Evolutionary conservation across 2,113 vertebrate species (phyloP).

Genomic region (Leptocoma aspasia): DNA sequence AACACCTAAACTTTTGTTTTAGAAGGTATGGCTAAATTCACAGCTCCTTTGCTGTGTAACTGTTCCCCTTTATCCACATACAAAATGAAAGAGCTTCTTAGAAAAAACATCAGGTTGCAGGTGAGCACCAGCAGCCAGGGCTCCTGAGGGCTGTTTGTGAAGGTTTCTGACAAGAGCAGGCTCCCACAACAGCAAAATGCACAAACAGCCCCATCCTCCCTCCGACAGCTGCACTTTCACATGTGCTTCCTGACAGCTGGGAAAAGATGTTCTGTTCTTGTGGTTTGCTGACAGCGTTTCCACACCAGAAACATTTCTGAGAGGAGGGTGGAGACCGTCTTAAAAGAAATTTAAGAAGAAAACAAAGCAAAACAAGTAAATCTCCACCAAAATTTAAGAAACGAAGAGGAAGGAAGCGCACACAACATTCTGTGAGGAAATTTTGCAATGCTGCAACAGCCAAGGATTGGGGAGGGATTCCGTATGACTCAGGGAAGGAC

Average conservation of each 20-base stretch:
- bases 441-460: neutral
- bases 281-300: neutral
- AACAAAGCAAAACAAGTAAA: neutral
- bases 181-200: neutral
- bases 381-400: neutral
- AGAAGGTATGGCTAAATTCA: neutral
- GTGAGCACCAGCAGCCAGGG: neutral
- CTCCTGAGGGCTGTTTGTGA: neutral
- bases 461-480: neutral
- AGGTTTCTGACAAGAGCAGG: neutral
- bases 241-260: neutral
- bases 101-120: fast-evolving
- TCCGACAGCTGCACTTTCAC: neutral
- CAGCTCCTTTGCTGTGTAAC: neutral
- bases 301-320: neutral
- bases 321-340: neutral
- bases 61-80: neutral
- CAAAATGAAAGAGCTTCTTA: neutral
- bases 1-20: neutral
- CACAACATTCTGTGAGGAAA: neutral
- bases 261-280: neutral
- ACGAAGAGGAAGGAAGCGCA: neutral
- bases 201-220: neutral
- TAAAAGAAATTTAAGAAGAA: neutral
- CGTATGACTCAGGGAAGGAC: neutral